phyloP scores from a whole-genome alignment of 2,113 vertebrate genomes.

The Falco punctatus region DNA sequence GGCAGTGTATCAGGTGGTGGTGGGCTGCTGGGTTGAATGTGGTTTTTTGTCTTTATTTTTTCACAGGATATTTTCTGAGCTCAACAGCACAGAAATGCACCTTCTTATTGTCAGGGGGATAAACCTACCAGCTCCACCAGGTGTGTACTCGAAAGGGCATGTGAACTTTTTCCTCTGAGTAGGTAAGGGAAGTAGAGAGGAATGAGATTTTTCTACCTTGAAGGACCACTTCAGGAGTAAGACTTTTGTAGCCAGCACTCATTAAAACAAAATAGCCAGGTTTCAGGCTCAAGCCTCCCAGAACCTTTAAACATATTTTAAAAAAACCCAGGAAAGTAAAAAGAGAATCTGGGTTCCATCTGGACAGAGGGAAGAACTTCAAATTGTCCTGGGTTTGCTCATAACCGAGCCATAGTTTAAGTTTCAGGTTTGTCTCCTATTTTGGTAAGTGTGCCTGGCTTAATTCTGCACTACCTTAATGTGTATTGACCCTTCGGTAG shows the following conservation, averaged over 20 bases:
- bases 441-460: background rate
- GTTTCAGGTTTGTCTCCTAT: background rate
- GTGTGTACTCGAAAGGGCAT: constrained; percentile 54
- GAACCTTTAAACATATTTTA: background rate
- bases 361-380: background rate
- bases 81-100: constrained; percentile 96
- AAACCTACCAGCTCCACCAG: constrained; percentile 92
- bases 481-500: background rate
- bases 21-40: background rate
- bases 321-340: background rate
- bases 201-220: background rate
- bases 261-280: background rate
- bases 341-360: background rate
- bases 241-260: background rate
- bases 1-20: background rate
- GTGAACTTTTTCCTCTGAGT: background rate
- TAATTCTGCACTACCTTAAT: background rate
- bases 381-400: background rate
- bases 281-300: background rate
- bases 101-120: constrained; percentile 90
- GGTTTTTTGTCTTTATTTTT: background rate
- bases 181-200: background rate
- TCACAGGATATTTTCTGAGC: constrained; percentile 93
- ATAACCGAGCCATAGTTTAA: background rate
- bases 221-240: background rate